phyloP scores from a whole-genome alignment of 2,888 invertebrate genomes.

The Terebella lapidaria region DNA sequence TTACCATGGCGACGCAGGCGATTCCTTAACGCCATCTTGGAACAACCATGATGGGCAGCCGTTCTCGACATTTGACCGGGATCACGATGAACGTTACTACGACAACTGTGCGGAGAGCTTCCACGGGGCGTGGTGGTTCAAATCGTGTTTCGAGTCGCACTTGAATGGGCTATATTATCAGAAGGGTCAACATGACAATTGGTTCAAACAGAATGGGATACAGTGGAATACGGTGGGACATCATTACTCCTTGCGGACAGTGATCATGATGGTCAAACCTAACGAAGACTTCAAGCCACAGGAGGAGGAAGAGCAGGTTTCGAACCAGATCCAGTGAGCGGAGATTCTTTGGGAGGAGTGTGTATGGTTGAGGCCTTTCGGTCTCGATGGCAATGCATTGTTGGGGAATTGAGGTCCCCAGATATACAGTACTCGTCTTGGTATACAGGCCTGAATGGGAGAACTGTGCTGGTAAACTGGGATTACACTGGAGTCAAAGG shows the following conservation, averaged over 20 bases:
- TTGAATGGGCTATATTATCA: slow-evolving; percentile 49
- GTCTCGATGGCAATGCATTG: too few species aligned
- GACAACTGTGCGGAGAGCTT: slow-evolving; percentile 49
- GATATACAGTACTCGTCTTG: too few species aligned
- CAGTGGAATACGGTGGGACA: slow-evolving; percentile 50
- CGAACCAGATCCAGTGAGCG: slow-evolving; percentile 1
- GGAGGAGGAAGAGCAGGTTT: background rate
- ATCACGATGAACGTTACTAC: slow-evolving; percentile 66
- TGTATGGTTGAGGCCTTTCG: too few species aligned
- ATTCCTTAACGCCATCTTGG: slow-evolving; percentile 63
- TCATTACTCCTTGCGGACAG: slow-evolving; percentile 44
- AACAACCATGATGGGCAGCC: slow-evolving; percentile 84
- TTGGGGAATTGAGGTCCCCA: too few species aligned
- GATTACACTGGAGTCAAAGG: too few species aligned
- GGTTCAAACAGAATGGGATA: slow-evolving; percentile 46
- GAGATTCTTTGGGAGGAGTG: too few species aligned
- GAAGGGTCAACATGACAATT: slow-evolving; percentile 44
- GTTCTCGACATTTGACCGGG: slow-evolving; percentile 83
- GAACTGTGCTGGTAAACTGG: too few species aligned
- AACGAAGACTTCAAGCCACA: background rate
- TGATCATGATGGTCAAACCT: slow-evolving; percentile 41
- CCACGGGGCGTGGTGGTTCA: slow-evolving; percentile 51
- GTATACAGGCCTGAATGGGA: too few species aligned
- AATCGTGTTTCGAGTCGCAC: slow-evolving; percentile 48
- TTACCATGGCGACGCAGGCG: slow-evolving; percentile 81